phyloP scores from a whole-genome alignment of 2,888 invertebrate genomes.

The Agriotes lineatus region DNA sequence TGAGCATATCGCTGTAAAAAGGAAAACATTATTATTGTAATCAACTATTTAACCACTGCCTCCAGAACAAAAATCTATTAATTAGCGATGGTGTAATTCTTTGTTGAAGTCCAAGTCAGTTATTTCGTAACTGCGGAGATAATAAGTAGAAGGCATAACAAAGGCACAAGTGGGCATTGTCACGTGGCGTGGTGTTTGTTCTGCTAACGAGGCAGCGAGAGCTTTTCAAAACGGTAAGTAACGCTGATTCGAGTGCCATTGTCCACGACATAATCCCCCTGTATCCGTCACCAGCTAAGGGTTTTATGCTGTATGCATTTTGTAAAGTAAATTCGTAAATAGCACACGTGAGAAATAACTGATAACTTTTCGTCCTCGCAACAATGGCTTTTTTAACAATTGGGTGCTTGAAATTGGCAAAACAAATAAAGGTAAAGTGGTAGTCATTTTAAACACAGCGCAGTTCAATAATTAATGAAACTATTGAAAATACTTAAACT shows the following conservation, averaged over 20 bases:
- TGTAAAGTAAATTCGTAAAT: neutral
- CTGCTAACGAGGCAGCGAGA: slow-evolving; percentile 52
- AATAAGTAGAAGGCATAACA: slow-evolving; percentile 48
- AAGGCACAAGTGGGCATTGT: slow-evolving; percentile 51
- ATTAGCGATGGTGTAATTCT: slow-evolving; percentile 28
- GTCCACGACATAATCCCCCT: slow-evolving; percentile 36
- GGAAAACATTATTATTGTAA: no score
- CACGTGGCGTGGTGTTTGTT: slow-evolving; percentile 52
- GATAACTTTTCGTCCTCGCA: neutral
- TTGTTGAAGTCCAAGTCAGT: slow-evolving; percentile 37
- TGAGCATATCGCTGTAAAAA: no score
- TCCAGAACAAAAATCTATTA: neutral
- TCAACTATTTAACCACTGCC: neutral
- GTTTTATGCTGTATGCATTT: neutral
- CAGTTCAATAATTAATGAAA: no score
- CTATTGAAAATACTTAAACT: no score
- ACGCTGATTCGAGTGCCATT: slow-evolving; percentile 44
- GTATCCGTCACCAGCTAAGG: slow-evolving; percentile 17
- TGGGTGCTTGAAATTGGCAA: no score
- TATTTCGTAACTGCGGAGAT: slow-evolving; percentile 49
- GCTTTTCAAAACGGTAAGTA: slow-evolving; percentile 46
- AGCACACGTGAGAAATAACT: no score
- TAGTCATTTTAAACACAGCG: no score
- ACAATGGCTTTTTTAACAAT: no score
- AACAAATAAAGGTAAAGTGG: no score